Conservation (phyloP, 2,888 invertebrate genomes). For the Drosophila aldrichi region DNA sequence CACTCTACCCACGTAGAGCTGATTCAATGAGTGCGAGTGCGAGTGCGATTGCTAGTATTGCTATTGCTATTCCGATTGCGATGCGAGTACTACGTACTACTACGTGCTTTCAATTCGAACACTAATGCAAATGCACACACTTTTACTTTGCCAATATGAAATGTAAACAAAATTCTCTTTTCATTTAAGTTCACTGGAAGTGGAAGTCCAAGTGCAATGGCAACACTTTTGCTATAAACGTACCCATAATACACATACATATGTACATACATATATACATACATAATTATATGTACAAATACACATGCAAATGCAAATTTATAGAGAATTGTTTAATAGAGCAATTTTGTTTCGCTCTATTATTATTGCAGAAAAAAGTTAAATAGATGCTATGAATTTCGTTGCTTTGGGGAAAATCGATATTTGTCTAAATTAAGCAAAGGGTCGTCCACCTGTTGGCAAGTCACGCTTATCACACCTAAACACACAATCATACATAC, state of each 20-base stretch:
- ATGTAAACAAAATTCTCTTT: constrained; percentile 58
- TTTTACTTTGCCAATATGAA: constrained; percentile 46
- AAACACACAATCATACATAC: not conserved
- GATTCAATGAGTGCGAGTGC: constrained; percentile 41
- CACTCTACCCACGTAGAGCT: constrained; percentile 23
- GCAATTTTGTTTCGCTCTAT: constrained; percentile 1
- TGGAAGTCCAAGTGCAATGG: constrained; percentile 59
- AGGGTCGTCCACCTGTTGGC: constrained; percentile 69
- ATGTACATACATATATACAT: not conserved
- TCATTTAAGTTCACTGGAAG: constrained; percentile 35
- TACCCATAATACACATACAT: constrained; percentile 19
- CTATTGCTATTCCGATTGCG: constrained; percentile 14
- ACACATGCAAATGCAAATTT: not conserved
- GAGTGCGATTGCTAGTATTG: constrained; percentile 15
- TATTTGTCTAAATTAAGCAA: constrained; percentile 46
- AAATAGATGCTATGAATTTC: not conserved
- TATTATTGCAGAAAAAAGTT: not conserved
- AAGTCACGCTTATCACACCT: constrained; percentile 37
- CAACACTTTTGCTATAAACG: constrained; percentile 13
- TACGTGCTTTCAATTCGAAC: constrained; percentile 25
- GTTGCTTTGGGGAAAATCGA: constrained; percentile 46
- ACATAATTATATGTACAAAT: not conserved
- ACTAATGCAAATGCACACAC: constrained; percentile 43
- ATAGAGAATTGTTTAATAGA: constrained; percentile 2
- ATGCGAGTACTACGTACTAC: constrained; percentile 27